Evolutionary conservation across 2,113 vertebrate species (phyloP), one percentile per base, ranked within the genome.

Genomic region (Struthio camelus): DNA sequence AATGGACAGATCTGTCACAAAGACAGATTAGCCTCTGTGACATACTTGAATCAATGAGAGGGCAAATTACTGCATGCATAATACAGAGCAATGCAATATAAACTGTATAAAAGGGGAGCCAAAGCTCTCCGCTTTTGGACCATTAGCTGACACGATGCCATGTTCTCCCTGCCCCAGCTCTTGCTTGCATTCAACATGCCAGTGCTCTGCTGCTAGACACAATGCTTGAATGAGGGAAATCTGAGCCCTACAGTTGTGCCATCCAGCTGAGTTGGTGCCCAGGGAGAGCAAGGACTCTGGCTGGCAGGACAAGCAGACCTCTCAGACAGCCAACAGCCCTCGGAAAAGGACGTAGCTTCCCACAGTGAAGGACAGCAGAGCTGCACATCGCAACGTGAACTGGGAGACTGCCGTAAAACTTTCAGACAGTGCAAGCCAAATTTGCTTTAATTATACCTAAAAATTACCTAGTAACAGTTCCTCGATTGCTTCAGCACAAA

Each of bases 211-310:
- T 64, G 66, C 56, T 71, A 70, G 40, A 2, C 0, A 0, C 24
- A 2, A 51, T 28, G 1, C 66, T 22, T 16, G 34, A 67, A 77
- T 0, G 2, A 51, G 44, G 42, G 67, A 77, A 84, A 51, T 18
- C 53, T 34, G n/a, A 86, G 40, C 71, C 36, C 76, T n/a, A 34
- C 44, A 66, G 54, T 61, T 1, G 0, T 5, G 40, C 51, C 23
- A 18, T 9, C 14, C 6, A 3, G 27, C 20, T 18, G 13, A 19
- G 11, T 23, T 11, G 0, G 0, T 4, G 40, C 44, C 38, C 79
- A 56, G 61, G 38, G 20, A 23, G 34, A 79, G 38, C 30, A 58
- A 30, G 32, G 30, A 32, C 56, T 16, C 32, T 30, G 54, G 54
- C 32, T 10, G 86, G 18, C 2, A 2, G 14, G 18, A 53, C 44